Evolutionary conservation across 1,140 invertebrate genomes (phyloP).

Genomic region (Ceratosolen solmsi): DNA sequence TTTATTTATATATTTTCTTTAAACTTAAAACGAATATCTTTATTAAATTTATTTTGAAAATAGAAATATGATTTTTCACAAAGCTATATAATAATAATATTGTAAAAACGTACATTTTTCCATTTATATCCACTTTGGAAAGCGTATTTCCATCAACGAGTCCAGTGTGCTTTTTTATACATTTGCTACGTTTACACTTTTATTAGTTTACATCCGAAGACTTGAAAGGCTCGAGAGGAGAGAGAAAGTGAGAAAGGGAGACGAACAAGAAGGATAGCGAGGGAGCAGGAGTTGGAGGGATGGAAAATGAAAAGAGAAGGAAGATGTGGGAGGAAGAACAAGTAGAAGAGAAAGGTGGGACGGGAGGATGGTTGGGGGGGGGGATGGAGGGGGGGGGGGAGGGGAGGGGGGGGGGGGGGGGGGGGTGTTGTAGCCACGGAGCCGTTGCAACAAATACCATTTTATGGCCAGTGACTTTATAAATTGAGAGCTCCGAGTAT

Average conservation of each 20-base stretch:
- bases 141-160: constrained; percentile 18
- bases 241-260: not conserved
- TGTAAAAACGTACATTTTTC: not conserved
- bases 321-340: not conserved
- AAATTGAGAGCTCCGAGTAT: constrained; percentile 40
- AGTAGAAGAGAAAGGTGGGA: not conserved
- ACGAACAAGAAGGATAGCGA: not conserved
- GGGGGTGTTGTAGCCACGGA: too few relatives aligned
- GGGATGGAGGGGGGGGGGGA: not conserved
- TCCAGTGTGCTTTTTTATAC: not conserved
- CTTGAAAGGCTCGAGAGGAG: not conserved
- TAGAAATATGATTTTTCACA: not conserved
- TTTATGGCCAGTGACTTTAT: too few relatives aligned
- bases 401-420: not conserved
- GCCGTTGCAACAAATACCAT: too few relatives aligned
- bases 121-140: constrained; percentile 16
- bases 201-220: constrained; percentile 36
- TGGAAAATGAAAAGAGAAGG: not conserved
- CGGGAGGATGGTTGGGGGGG: not conserved
- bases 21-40: not conserved
- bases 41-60: not conserved
- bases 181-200: constrained; percentile 33
- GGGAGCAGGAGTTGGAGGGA: not conserved
- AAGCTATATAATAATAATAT: constrained; percentile 3
- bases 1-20: not conserved